Evolutionary conservation across 2,113 vertebrate species (phyloP), one percentile per base, ranked within the genome.

Genomic region (Ochotona princeps): DNA sequence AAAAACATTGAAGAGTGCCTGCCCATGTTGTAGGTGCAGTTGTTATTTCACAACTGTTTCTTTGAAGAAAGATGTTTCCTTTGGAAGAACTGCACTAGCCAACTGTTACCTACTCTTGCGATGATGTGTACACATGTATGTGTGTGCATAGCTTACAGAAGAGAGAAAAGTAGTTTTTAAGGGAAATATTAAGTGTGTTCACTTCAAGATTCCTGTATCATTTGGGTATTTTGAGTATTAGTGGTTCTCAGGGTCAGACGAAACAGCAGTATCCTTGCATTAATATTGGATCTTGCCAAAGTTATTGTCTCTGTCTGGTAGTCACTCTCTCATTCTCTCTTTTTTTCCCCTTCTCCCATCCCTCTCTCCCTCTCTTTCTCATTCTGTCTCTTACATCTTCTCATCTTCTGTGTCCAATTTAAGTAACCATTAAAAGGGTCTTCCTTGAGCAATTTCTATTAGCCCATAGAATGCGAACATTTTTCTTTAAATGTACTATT

Each of bases 61-160:
- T 93, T 93, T 78, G 23, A 49, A 83, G 65, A 86, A 86, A 90
- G 67, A 18, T 76, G 11, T 66, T 74, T 80, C 38, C 38, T 86
- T 89, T 65, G 32, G 38, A 93, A 92, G 54, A 8, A 82, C 23
- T 70, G 12, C 61, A 12, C 15, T 32, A 89, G 7, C 9, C 89
- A 89, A 83, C 60, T 86, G 12, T 30, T 74, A 4, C 54, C 10
- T 82, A 4, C 76, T 80, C 18, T 85, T 30, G 20, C 81, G 79
- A 25, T 57, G n/a, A 67, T 72, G 8, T 8, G 18, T n/a, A 8
- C 38, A 2, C 28, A 13, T 47, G 10, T 78, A 17, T 74, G 30
- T n/a, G 47, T 81, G 75, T 67, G 12, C 63, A 9, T 87, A 90
- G 23, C 35, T 92, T 75, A 75, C 7, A 85, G 61, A 90, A 80